phyloP scores from a whole-genome alignment of 2,113 vertebrate species.

The Oxygymnocypris stewartii region DNA sequence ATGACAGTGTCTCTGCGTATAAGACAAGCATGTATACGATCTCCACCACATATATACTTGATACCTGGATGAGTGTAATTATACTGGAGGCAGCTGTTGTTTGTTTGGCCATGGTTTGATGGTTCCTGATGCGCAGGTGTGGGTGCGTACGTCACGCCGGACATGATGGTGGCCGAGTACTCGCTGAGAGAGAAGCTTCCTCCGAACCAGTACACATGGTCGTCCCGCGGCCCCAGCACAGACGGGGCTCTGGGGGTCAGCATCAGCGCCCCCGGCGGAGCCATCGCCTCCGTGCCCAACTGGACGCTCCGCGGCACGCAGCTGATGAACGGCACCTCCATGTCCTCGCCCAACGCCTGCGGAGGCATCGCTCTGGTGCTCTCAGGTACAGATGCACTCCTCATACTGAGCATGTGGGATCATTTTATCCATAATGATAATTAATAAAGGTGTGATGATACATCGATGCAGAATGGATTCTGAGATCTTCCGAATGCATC shows the following conservation, averaged over 20 bases:
- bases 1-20: too few relatives aligned
- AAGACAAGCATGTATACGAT: too few relatives aligned
- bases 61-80: too few relatives aligned
- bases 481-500: too few relatives aligned
- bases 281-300: slow-evolving; percentile 97
- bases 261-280: slow-evolving; percentile 95
- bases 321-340: slow-evolving; percentile 98
- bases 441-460: too few relatives aligned
- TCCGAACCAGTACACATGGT: slow-evolving; percentile 98
- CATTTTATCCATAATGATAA: too few relatives aligned
- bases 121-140: slow-evolving; percentile 77
- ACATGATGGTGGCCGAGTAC: slow-evolving; percentile 99
- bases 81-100: too few relatives aligned
- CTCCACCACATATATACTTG: too few relatives aligned
- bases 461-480: too few relatives aligned
- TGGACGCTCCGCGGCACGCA: slow-evolving; percentile 97
- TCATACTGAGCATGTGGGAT: too few relatives aligned
- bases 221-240: slow-evolving; percentile 92
- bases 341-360: slow-evolving; percentile 98
- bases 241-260: slow-evolving; percentile 96
- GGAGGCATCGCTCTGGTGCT: slow-evolving; percentile 93
- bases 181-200: slow-evolving; percentile 96
- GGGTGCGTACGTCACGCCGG: slow-evolving; percentile 96
- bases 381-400: slow-evolving; percentile 79
- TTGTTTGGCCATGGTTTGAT: background rate